Evolutionary conservation across 2,888 invertebrate genomes (phyloP).

Genomic region (Hypercompe scribonia): DNA sequence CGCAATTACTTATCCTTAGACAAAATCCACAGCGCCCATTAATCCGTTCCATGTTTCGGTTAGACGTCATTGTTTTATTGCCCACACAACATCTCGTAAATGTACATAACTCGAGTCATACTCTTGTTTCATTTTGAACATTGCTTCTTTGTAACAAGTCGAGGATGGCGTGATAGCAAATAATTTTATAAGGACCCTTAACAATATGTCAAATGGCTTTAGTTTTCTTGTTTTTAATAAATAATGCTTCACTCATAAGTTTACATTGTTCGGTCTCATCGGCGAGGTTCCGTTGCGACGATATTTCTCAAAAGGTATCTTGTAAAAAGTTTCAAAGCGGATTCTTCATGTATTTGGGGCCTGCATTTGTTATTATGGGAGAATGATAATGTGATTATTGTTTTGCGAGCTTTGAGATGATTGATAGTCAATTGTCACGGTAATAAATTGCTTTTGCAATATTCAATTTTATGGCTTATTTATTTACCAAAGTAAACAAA

Average conservation of each 20-base stretch:
- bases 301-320: slow-evolving; percentile 79
- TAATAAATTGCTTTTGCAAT: slow-evolving; percentile 78
- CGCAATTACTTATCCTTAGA: slow-evolving; percentile 74
- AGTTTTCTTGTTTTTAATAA: slow-evolving; percentile 82
- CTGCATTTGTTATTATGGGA: slow-evolving; percentile 84
- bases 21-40: slow-evolving; percentile 64
- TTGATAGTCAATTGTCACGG: slow-evolving; percentile 82
- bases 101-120: slow-evolving; percentile 55
- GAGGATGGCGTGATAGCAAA: slow-evolving; percentile 84
- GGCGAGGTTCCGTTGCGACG: slow-evolving; percentile 72
- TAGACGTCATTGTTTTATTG: slow-evolving; percentile 65
- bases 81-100: slow-evolving; percentile 62
- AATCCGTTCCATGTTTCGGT: slow-evolving; percentile 60
- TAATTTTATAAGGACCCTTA: slow-evolving; percentile 84
- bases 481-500: slow-evolving; percentile 33
- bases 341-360: slow-evolving; percentile 83
- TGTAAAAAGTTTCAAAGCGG: slow-evolving; percentile 75
- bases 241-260: slow-evolving; percentile 83
- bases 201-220: slow-evolving; percentile 83
- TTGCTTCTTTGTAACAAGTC: slow-evolving; percentile 76
- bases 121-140: slow-evolving; percentile 69
- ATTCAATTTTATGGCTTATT: slow-evolving; percentile 68
- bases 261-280: slow-evolving; percentile 83
- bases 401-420: slow-evolving; percentile 82
- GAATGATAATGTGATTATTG: slow-evolving; percentile 86